Evolutionary conservation across 2,797 vertebrate genomes (phyloP), one percentile per base, ranked within the genome.

Genomic region (Sorex maritimensis): DNA sequence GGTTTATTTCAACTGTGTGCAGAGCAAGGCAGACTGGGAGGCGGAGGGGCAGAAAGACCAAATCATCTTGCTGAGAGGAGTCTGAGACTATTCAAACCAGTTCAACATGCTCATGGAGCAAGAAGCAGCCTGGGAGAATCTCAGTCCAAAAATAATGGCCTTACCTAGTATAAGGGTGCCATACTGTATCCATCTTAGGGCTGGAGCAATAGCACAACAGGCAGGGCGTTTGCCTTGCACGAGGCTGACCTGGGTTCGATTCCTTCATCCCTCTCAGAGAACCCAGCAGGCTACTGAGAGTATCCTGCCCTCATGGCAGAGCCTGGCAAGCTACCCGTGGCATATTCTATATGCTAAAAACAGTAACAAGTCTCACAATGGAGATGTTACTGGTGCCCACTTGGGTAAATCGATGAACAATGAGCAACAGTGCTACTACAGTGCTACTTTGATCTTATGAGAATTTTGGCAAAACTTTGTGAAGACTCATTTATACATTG

Each of bases 41-140:
- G 13, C 4, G 61, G 61, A 68, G 58, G 19, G 46, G 23, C 2
- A 21, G 73, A 75, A 88, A 73, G 65, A 28, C 46, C 30, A 75
- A 81, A 78, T 65, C 5, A 61, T 28, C 78, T 73, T 68, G 81
- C 58, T 44, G n/a, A 21, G 74, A 46, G 61, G 52, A 28, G 52
- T 74, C 58, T 34, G 30, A 74, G 77, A 30, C 68, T 88, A 58
- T 86, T 81, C 86, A 71, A 86, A 95, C 72, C 52, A 69, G 93
- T 26, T 23, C 71, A 83, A 65, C 81, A 1, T 21, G 87, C 58
- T 88, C 38, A 8, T 0, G 46, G 78, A 91, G 83, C 68, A 12
- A 65, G 73, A 90, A 41, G 11, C 26, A 73, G 26, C 26, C 8
- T 67, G 46, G 6, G 49, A 65, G 34, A 86, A 90, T 55, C 44